These are phyloP conservation scores for Hyposoter dolosus DNA, from an alignment of 2,888 invertebrate species.

Conservation along the genomic window DNA sequence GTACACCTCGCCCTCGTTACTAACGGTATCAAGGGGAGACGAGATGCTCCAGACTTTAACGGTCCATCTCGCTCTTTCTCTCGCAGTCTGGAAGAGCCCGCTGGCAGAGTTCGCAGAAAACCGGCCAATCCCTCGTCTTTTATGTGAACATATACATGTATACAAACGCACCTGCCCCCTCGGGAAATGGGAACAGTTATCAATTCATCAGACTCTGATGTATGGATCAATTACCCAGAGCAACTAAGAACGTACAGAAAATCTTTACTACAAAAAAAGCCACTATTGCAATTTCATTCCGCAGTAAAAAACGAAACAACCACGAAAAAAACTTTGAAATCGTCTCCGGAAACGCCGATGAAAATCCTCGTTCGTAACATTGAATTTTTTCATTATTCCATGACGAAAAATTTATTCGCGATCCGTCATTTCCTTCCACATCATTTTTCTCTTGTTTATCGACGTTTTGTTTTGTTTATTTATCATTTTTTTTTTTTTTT, in stretches of 20 bases:
- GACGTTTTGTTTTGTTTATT: background rate
- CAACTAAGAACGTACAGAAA: slow-evolving; percentile 41
- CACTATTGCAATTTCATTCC: background rate
- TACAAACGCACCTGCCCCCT: slow-evolving; percentile 21
- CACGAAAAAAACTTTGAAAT: slow-evolving; percentile 10
- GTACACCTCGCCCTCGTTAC: slow-evolving; percentile 63
- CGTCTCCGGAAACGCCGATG: background rate
- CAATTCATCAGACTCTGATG: slow-evolving; percentile 65
- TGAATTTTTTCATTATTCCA: background rate
- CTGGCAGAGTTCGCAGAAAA: slow-evolving; percentile 60
- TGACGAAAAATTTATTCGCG: background rate
- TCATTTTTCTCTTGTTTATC: background rate
- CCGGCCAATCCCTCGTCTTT: slow-evolving; percentile 34
- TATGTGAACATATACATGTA: background rate
- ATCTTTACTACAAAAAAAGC: slow-evolving; percentile 12
- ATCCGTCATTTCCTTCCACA: background rate
- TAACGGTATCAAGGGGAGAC: slow-evolving; percentile 61
- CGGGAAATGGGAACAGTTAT: slow-evolving; percentile 65
- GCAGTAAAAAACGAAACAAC: background rate
- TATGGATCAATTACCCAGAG: slow-evolving; percentile 59
- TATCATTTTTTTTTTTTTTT: background rate
- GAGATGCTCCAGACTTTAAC: slow-evolving; percentile 62
- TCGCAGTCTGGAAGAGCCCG: slow-evolving; percentile 46
- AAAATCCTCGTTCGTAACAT: background rate
- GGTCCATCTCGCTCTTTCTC: slow-evolving; percentile 60